A percentile compares a stretch with the other conserved stretches of the same genome.
Evolutionary conservation across 2,888 invertebrate species (phyloP).

Genomic region (Drosophila mimica): DNA sequence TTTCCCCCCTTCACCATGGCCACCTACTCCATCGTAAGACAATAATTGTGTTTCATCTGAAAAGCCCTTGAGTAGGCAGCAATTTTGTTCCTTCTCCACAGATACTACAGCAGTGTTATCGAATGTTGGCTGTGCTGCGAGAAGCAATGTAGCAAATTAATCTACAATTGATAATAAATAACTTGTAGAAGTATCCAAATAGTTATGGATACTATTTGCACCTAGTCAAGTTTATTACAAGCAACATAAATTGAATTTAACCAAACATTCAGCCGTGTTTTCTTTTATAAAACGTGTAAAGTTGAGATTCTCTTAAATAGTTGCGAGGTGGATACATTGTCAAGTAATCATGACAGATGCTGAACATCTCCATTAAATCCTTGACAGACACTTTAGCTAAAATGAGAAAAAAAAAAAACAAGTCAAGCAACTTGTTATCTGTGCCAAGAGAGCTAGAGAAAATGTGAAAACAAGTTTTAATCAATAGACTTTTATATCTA

Average conservation of each 20-base stretch:
- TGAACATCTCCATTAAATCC: slow-evolving; percentile 13
- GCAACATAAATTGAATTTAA: background rate
- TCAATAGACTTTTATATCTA: background rate
- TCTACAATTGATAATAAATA: background rate
- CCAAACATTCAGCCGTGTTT: background rate
- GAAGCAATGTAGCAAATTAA: slow-evolving; percentile 56
- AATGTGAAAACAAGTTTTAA: background rate
- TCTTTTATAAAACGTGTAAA: background rate
- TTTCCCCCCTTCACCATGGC: slow-evolving; percentile 74
- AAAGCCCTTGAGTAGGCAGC: background rate
- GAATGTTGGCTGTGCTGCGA: slow-evolving; percentile 66
- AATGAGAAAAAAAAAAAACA: background rate
- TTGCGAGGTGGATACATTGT: background rate
- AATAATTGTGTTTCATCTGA: background rate
- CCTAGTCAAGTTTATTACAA: background rate
- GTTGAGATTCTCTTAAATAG: background rate
- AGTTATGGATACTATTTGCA: background rate
- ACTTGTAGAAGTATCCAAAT: slow-evolving; percentile 17
- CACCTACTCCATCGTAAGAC: slow-evolving; percentile 78
- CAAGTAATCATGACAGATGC: slow-evolving; percentile 2
- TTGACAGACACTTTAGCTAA: slow-evolving; percentile 10
- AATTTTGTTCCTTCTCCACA: slow-evolving; percentile 46
- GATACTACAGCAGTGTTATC: slow-evolving; percentile 74
- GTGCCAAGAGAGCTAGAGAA: background rate
- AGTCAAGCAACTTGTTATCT: background rate